A percentile compares a stretch with the other conserved stretches of the same genome.
These are phyloP conservation scores for Oncorhynchus tshawytscha DNA, from an alignment of 2,113 vertebrate genomes.

Conservation along the genomic window DNA sequence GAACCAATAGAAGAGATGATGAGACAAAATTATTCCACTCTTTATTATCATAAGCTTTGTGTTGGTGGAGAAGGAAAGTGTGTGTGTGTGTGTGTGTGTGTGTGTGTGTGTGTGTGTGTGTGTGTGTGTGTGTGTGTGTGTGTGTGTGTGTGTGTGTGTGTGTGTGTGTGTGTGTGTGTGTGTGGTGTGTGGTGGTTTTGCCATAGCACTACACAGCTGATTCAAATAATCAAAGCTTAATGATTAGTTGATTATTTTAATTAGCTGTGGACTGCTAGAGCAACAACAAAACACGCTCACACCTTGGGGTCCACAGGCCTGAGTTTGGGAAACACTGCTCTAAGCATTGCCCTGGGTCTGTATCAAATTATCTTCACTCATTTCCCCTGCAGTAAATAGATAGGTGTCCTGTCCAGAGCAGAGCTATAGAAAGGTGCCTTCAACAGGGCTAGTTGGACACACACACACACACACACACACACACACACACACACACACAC, in stretches of 20 bases:
- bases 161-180: background rate
- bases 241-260: no score
- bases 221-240: no score
- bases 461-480: background rate
- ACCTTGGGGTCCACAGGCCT: background rate
- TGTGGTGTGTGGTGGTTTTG: background rate
- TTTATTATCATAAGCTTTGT: background rate
- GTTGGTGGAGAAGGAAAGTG: background rate
- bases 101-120: background rate
- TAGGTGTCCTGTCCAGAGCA: no score
- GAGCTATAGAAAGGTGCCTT: no score
- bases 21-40: constrained; percentile 7
- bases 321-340: no score
- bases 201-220: no score
- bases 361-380: background rate
- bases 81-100: background rate
- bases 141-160: background rate
- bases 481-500: background rate
- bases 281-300: no score
- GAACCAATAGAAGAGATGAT: constrained; percentile 13
- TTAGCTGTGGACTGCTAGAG: no score
- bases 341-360: background rate
- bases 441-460: background rate
- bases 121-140: background rate
- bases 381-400: no score